Base-by-base conservation (phyloP, 2,113 vertebrate genomes). In the Oceanites oceanicus region DNA sequence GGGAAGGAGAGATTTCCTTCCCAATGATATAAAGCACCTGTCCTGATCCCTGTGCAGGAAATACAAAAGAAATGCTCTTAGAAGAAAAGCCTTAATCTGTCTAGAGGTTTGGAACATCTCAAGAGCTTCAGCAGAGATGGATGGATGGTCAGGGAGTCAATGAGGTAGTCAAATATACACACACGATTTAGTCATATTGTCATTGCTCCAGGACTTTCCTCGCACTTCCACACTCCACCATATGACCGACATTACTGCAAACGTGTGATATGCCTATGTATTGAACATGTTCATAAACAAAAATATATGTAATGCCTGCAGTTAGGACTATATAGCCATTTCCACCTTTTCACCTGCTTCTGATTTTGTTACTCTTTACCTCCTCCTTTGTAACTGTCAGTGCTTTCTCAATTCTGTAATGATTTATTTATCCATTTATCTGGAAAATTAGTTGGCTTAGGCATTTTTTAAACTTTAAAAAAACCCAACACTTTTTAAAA, bases 1-100 rank as follows among this genome's bases (percentile, higher is more conserved):
- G 71, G 59, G 90, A 94, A 70, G 62, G 29, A 85, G 77, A 90
- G 23, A n/a, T 86, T 93, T 94, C 85, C 85, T 94, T 88, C 82
- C 45, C 62, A 73, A 12, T 76, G 78, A 83, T 55, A 27, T 7
- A 76, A 93, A 90, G 90, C 85, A 90, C 93, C 81, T 96, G 90
- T 76, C 45, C 70, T 55, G 9, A 72, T 49, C 45, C 58, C 87
- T 44, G 30, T 58, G 73, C 42, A 91, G 84, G 50, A 87, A 92
- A 86, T 13, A 66, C 38, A 58, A 75, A 76, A 91, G 9, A 49
- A 90, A 85, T 18, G 3, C 34, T 34, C 21, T 89, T 49, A 66
- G 78, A 90, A 92, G 50, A 73, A 90, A 82, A 82, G 42, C 42
- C 45, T 67, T 89, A 68, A 63, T 82, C 74, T 70, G 7, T 77